Evolutionary conservation across 1,140 invertebrate species (phyloP), one percentile per base, ranked within the genome.

Genomic region (Carcinoscorpius rotundicauda): DNA sequence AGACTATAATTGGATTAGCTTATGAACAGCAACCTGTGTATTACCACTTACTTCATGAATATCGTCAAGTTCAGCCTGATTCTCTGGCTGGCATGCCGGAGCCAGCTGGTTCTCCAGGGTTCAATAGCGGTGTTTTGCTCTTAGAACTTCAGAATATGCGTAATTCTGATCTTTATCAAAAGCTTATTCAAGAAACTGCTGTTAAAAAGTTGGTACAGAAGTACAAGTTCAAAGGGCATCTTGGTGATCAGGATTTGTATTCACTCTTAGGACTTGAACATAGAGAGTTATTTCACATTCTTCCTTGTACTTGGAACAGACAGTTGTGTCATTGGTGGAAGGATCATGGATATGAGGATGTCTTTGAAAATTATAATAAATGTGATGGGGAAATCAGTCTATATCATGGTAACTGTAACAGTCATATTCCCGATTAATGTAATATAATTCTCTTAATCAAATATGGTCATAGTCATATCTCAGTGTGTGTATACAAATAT

Each of bases 211-310:
- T 89, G 64, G 82, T 84, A 3, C 71, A 82, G 8, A 88, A 89
- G 74, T 91, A 88, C 77, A 76, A 78, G 51, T 82, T 83, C 61
- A 74, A 85, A 77, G 89, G 89, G 6, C 87, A 93, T 76, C 78
- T 93, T 29, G 90, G 90, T 4, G 89, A 92, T 76, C 90, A 93
- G 77, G 90, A 93, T 77, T 91, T 89, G 75, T 93, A 88, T 72
- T 89, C 89, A 0, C 73, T 93, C 49, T 70, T 91, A 5, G 81
- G 81, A 50, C 79, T 86, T 72, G 88, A 91, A 71, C 78, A 86
- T 72, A 85, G 86, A 4, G 79, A 87, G 68, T 75, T 91, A 48
- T 87, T 93, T 72, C 84, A 89, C 73, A 81, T 82, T 29, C 74
- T 93, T 48, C 86, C 88, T 59, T 93, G 90, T 76, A 82, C 81